phyloP scores from a whole-genome alignment of 2,113 vertebrate species.

The Paramormyrops kingsleyae region DNA sequence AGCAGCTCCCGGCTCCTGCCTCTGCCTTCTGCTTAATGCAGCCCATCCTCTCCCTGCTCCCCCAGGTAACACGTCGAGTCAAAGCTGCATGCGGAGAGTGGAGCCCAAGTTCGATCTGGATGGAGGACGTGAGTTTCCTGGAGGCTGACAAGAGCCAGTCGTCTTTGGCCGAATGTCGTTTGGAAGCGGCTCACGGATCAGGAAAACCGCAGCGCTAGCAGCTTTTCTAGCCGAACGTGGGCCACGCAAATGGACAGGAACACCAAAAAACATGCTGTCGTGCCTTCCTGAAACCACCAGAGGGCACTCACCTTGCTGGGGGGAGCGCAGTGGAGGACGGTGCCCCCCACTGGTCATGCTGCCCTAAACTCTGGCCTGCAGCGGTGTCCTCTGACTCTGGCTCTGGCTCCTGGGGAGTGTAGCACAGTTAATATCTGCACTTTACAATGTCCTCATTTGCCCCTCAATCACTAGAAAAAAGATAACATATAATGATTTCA shows the following conservation, averaged over 20 bases:
- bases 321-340: conserved; percentile 25
- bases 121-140: background rate
- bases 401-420: conserved; percentile 29
- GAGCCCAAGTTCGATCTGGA: background rate
- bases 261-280: background rate
- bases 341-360: conserved; percentile 20
- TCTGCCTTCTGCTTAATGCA: background rate
- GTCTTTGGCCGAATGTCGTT: background rate
- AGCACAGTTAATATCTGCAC: background rate
- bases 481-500: background rate
- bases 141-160: background rate
- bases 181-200: background rate
- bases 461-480: background rate
- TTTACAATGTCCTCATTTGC: background rate
- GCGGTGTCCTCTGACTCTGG: conserved; percentile 22
- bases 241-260: background rate
- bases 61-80: background rate
- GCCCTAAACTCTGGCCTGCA: conserved; percentile 14
- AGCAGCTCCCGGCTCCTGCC: background rate
- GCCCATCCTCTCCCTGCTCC: background rate
- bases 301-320: conserved; percentile 37
- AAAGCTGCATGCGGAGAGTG: background rate
- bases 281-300: background rate
- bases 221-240: background rate
- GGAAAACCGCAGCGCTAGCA: background rate